These are phyloP conservation scores for Drosophila lacteicornis DNA, from an alignment of 1,140 invertebrate species.

Conservation along the genomic window DNA sequence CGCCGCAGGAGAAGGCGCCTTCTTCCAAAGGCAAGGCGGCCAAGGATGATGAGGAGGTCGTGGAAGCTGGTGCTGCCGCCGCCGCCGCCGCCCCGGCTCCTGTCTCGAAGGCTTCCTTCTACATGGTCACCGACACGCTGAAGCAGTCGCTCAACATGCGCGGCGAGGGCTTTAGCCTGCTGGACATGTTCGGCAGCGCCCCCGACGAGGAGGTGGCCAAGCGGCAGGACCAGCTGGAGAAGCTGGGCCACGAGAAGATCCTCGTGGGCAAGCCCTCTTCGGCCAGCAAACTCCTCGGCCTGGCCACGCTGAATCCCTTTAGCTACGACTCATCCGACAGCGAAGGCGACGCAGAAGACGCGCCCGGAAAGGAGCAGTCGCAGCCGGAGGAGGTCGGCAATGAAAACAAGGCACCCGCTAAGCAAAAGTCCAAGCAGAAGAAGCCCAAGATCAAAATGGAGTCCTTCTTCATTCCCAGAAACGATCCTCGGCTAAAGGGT, in stretches of 20 bases:
- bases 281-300: constrained; percentile 53
- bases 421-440: constrained; percentile 45
- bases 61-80: background rate
- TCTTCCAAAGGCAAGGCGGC: constrained; percentile 1
- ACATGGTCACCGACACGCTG: constrained; percentile 85
- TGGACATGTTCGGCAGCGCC: constrained; percentile 84
- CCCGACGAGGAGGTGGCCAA: constrained; percentile 57
- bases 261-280: constrained; percentile 61
- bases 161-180: constrained; percentile 85
- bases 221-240: constrained; percentile 65
- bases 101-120: constrained; percentile 85
- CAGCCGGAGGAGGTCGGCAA: constrained; percentile 9
- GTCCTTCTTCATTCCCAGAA: constrained; percentile 84
- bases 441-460: constrained; percentile 68
- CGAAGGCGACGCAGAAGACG: constrained; percentile 39
- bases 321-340: constrained; percentile 85
- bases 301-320: constrained; percentile 78
- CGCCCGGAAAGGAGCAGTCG: background rate
- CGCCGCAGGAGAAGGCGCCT: background rate
- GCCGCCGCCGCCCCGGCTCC: constrained; percentile 6
- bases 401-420: constrained; percentile 37
- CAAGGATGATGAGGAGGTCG: constrained; percentile 3
- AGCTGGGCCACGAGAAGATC: constrained; percentile 71
- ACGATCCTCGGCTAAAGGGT: constrained; percentile 85
- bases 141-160: constrained; percentile 82